Percentiles rank a stretch among this genome's conserved stretches.
phyloP scores from a whole-genome alignment of 2,888 invertebrate genomes.

The Epinotia nisella region DNA sequence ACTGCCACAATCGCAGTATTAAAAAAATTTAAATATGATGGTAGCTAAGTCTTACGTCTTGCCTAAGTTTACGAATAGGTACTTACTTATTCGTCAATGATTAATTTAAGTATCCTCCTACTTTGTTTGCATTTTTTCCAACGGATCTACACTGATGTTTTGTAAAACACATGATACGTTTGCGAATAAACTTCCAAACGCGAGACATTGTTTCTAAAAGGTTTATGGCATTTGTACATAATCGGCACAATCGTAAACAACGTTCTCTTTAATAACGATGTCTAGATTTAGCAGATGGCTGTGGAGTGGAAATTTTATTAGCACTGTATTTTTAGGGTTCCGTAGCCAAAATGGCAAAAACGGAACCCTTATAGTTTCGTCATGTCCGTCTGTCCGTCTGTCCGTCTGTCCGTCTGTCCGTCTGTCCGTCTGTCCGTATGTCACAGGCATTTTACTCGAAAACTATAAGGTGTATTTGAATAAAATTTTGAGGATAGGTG shows the following conservation, averaged over 20 bases:
- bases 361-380: too few species aligned
- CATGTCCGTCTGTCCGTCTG: too few species aligned
- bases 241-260: constrained; percentile 8
- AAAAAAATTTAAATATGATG: too few species aligned
- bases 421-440: too few species aligned
- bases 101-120: constrained; percentile 1
- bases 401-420: too few species aligned
- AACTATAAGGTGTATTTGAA: too few species aligned
- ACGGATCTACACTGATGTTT: constrained; percentile 58
- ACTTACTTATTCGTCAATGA: not conserved
- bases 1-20: too few species aligned
- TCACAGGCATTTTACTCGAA: too few species aligned
- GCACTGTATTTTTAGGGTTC: not conserved
- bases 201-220: constrained; percentile 44
- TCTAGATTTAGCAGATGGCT: not conserved
- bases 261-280: not conserved
- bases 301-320: not conserved
- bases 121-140: constrained; percentile 56
- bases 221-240: constrained; percentile 23
- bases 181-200: constrained; percentile 54
- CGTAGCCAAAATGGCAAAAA: too few species aligned
- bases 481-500: too few species aligned
- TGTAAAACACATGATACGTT: constrained; percentile 60
- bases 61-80: too few species aligned
- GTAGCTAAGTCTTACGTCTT: too few species aligned